phyloP scores from a whole-genome alignment of 1,140 invertebrate genomes.

The Sinonovacula constricta region DNA sequence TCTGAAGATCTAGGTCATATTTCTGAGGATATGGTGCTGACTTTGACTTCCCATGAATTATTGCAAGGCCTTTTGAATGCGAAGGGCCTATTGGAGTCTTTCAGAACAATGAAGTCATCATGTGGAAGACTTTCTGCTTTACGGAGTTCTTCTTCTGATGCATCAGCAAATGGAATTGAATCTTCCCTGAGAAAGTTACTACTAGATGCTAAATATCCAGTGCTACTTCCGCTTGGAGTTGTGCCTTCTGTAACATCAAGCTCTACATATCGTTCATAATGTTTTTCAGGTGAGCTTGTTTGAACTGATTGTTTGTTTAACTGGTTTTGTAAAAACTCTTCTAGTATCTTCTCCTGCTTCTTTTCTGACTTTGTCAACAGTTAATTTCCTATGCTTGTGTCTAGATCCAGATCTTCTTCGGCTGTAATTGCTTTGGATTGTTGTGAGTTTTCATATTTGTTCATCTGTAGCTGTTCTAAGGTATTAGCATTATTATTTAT shows the following conservation, averaged over 20 bases:
- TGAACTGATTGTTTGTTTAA: slow-evolving; percentile 16
- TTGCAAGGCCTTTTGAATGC: not conserved
- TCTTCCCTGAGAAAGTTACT: slow-evolving; percentile 35
- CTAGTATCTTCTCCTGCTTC: slow-evolving; percentile 43
- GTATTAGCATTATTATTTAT: no score
- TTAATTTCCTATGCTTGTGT: slow-evolving; percentile 21
- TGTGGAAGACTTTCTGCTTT: slow-evolving; percentile 43
- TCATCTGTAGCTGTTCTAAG: no score
- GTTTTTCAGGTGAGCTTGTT: slow-evolving; percentile 22
- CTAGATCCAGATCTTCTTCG: no score
- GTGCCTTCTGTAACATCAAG: slow-evolving; percentile 25
- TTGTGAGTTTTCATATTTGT: no score
- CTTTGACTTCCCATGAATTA: slow-evolving; percentile 33
- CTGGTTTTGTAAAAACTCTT: slow-evolving; percentile 46
- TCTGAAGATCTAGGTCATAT: not conserved
- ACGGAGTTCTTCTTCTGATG: slow-evolving; percentile 32
- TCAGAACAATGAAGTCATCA: slow-evolving; percentile 7
- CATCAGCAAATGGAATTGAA: slow-evolving; percentile 47
- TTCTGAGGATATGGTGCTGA: slow-evolving; percentile 10
- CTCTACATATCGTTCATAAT: slow-evolving; percentile 34
- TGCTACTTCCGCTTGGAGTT: slow-evolving; percentile 30
- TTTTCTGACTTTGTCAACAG: slow-evolving; percentile 6
- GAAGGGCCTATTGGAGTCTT: not conserved
- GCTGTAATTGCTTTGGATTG: no score
- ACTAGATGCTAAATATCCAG: slow-evolving; percentile 22